phyloP scores from a whole-genome alignment of 2,113 vertebrate species.

The Herpetotheres cachinnans region DNA sequence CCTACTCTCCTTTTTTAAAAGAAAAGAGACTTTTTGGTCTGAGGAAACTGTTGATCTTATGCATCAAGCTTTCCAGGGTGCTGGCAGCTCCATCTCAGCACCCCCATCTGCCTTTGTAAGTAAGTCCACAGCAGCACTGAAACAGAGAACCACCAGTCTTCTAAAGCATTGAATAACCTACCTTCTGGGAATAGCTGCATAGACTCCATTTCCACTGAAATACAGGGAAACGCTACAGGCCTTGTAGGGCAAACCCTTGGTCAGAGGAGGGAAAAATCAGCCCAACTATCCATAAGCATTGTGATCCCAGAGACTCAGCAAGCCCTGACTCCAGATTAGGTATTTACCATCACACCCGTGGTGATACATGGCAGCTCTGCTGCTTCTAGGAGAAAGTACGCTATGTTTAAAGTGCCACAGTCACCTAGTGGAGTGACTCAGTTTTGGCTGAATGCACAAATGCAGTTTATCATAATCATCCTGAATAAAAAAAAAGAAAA shows the following conservation, averaged over 20 bases:
- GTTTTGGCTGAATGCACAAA: neutral
- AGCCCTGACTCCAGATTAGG: neutral
- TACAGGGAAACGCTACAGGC: neutral
- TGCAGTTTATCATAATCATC: neutral
- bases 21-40: neutral
- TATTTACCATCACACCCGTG: neutral
- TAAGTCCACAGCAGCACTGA: neutral
- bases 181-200: neutral
- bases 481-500: neutral
- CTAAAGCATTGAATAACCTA: neutral
- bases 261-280: neutral
- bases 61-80: conserved; percentile 15
- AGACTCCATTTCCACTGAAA: neutral
- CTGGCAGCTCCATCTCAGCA: conserved; percentile 12
- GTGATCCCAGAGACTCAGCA: neutral
- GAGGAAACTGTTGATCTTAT: conserved; percentile 7
- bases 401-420: neutral
- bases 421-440: neutral
- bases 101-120: neutral
- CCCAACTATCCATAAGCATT: neutral
- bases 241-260: neutral
- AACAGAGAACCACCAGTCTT: neutral
- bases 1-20: neutral
- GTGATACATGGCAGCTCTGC: neutral
- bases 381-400: neutral